Evolutionary conservation across 2,113 vertebrate species (phyloP).

Genomic region (Oreochromis tanganicae): DNA sequence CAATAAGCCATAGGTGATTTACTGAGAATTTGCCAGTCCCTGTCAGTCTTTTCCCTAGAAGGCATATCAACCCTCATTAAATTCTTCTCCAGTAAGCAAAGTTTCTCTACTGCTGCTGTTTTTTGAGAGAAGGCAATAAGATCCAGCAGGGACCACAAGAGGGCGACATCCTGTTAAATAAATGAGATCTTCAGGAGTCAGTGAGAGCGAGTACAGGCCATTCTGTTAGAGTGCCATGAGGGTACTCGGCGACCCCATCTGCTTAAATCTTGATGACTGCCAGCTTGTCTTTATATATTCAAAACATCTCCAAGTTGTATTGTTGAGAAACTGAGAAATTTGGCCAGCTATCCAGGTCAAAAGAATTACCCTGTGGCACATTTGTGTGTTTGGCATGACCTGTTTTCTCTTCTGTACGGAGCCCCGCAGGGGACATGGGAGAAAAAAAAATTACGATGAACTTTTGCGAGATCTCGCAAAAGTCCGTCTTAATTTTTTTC

Average conservation of each 20-base stretch:
- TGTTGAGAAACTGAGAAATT: not conserved
- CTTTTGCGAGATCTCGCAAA: too few relatives aligned
- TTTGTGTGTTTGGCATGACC: not conserved
- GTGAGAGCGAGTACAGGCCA: not conserved
- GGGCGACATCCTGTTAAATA: not conserved
- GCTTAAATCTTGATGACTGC: slow-evolving; percentile 18
- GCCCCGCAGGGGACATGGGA: too few relatives aligned
- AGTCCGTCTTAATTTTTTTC: too few relatives aligned
- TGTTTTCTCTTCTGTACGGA: not conserved
- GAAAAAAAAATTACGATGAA: too few relatives aligned
- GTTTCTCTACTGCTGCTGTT: not conserved
- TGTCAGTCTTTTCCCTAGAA: not conserved
- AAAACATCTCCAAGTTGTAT: not conserved
- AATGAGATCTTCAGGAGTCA: rapidly evolving
- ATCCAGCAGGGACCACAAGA: not conserved
- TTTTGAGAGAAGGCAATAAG: not conserved
- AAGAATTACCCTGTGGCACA: not conserved
- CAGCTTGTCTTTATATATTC: not conserved
- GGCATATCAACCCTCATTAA: not conserved
- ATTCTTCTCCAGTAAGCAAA: not conserved
- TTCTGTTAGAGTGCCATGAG: not conserved
- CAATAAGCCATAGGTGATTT: slow-evolving; percentile 11
- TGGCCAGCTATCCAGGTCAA: slow-evolving; percentile 10
- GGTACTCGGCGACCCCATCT: slow-evolving; percentile 23
- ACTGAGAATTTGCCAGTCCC: not conserved